These are phyloP conservation scores for Xanthostigma xanthostigma DNA, from an alignment of 2,888 invertebrate genomes.

Conservation along the genomic window DNA sequence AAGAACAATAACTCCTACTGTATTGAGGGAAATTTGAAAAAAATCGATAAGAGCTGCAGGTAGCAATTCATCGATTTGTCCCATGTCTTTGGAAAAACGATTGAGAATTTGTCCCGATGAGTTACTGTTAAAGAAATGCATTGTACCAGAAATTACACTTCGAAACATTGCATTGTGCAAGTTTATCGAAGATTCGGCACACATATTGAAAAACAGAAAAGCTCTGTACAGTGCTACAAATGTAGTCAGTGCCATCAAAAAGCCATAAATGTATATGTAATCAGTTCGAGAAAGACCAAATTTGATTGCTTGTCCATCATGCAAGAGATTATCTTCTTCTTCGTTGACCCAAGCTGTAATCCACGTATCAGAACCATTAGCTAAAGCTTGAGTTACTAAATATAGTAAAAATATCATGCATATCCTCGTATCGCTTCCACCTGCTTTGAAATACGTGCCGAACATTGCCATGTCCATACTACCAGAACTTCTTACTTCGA, in stretches of 20 bases:
- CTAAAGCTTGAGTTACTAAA: slow-evolving; percentile 32
- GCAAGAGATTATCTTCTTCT: background rate
- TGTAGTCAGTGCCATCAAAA: slow-evolving; percentile 27
- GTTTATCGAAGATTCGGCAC: slow-evolving; percentile 42
- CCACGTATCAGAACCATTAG: slow-evolving; percentile 26
- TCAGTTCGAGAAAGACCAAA: slow-evolving; percentile 16
- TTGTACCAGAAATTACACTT: slow-evolving; percentile 44
- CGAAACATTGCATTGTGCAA: slow-evolving; percentile 64
- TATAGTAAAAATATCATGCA: slow-evolving; percentile 34
- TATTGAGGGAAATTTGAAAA: slow-evolving; percentile 46
- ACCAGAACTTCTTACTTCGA: slow-evolving; percentile 34
- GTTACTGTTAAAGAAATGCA: slow-evolving; percentile 66
- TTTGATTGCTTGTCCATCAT: background rate
- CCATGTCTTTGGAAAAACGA: slow-evolving; percentile 56
- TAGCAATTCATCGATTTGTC: slow-evolving; percentile 36
- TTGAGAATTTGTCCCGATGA: slow-evolving; percentile 53
- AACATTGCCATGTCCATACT: slow-evolving; percentile 34
- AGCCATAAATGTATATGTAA: slow-evolving; percentile 29
- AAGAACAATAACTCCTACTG: slow-evolving; percentile 62
- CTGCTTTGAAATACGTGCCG: slow-evolving; percentile 38
- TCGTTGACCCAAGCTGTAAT: slow-evolving; percentile 16
- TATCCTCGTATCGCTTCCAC: slow-evolving; percentile 35
- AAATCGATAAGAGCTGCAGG: slow-evolving; percentile 32
- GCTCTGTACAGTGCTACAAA: slow-evolving; percentile 29
- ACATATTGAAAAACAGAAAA: slow-evolving; percentile 40